Evolutionary conservation across 2,888 invertebrate genomes (phyloP), one percentile per base, ranked within the genome.

Genomic region (Himalopsyche japonica): DNA sequence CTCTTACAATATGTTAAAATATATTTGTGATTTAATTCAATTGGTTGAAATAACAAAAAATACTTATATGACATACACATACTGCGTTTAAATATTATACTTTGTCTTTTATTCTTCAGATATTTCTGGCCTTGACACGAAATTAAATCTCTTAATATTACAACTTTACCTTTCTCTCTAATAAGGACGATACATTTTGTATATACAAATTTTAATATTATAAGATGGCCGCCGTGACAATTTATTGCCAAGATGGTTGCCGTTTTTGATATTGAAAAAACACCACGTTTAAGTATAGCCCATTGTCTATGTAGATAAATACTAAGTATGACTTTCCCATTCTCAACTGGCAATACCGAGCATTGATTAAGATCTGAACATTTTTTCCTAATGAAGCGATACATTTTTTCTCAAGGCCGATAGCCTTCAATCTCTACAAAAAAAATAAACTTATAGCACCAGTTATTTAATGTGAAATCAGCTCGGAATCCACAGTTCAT

Each of bases 371-470:
- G 77, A 83, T 80, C 77, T 70, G 10, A 76, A 76, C 79, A 27
- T 34, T 80, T 83, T 76, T 83, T 80, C 57, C 32, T 84, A 79
- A 24, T 77, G 77, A 49, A 81, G 70, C 82, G 84, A 18, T 57
- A 78, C 48, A 83, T 79, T 85, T 85, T 85, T 85, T 85, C 82
- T 83, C 85, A 85, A 85, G 85, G 83, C 80, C 85, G 85, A 77
- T 82, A 57, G 77, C 82, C 79, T n/a, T 37, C 12, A 27, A 24
- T 27, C 15, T 32, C 30, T 76, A 48, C 49, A 15, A 18, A 76
- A 37, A 32, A 76, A 48, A 30, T 43, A 76, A 79, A 76, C 80
- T 70, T n/a, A 37, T 43, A 32, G 47, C 48, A 37, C 10, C 10
- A 32, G 48, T 43, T 20, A 76, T 81, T 81, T 37, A 10, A 27